Evolutionary conservation across 1,140 invertebrate genomes (phyloP), one percentile per base, ranked within the genome.

Genomic region (Globodera rostochiensis): DNA sequence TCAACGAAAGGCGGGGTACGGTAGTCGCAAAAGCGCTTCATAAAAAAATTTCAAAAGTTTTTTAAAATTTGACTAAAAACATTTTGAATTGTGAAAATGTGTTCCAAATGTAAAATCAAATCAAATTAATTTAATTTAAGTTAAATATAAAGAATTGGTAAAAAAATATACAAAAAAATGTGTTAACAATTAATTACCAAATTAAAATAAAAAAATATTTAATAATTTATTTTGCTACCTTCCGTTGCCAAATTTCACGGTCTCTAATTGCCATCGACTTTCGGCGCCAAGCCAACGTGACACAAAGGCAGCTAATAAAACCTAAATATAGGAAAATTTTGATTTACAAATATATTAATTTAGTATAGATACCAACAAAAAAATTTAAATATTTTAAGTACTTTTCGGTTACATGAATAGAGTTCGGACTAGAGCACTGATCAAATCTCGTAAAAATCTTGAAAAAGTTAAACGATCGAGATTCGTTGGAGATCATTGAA

Each of bases 231-330:
- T 80, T 73, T 80, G 19, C 50, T 6, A 83, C 74, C 53, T 84
- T 64, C 73, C 77, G 50, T 46, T 71, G 6, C n/a, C 53, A 70
- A 78, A 79, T 47, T 76, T 81, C 47, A 82, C 13, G 13, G 82
- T 86, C 50, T 81, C 81, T 9, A 86, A 75, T 50, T 84, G 47
- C 76, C 75, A 84, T 8, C 67, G 71, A 6, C 66, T 70, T 53
- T 82, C 74, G 9, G 71, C 78, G 50, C 81, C 74, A 60, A 86
- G 73, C 47, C 80, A 47, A 60, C 83, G 77, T 19, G 85, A 84
- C 79, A 86, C 47, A 45, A 84, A 75, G 47, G 47, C 76, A 8
- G 82, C 74, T 69, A 86, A 82, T 15, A 86, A 70, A 69, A 86
- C 75, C 84, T 85, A 46, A 85, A 15, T 25, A n/a, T 50, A 25